Evolutionary conservation across 1,140 invertebrate species (phyloP), one percentile per base, ranked within the genome.

Genomic region (Nixonia krombeini): DNA sequence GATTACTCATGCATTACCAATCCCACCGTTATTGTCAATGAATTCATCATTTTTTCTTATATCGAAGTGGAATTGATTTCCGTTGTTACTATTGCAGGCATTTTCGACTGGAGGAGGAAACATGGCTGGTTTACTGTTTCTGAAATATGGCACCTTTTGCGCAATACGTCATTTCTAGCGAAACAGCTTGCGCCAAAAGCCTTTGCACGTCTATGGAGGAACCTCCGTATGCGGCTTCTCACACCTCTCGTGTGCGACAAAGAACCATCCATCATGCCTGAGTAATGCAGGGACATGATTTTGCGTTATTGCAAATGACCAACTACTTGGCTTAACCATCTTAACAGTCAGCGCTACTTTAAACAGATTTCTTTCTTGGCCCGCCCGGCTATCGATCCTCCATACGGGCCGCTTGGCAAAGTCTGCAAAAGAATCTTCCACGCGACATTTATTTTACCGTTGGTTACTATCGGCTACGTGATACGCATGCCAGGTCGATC

Each of bases 211-310:
- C 51, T 41, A 37, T 63, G 59, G 59, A 47, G 31, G 44, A 12
- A 44, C 28, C 55, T 63, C 35, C 53, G 50, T 45, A 57, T 59
- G 49, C 58, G 49, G 46, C n/a, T 15, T 28, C 57, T 62, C 57
- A 62, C 58, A 53, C 65, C 21, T 58, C 25, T 50, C 25, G 6
- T n/a, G 15, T 41, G 53, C 58, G 47, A 69, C 58, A 69, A 62
- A 74, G 69, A 57, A 38, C 72, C 65, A 81, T 81, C 76, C 74
- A 81, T 80, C 79, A 81, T 73, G 66, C 75, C 75, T 74, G 78
- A 81, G 75, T 80, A 80, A 81, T 76, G 73, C 72, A 67, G 71
- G 68, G 67, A 79, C 72, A 75, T 67, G 72, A 72, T 79, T 81
- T 67, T 72, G 61, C 72, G 58, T 80, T 76, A 76, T 78, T 69